These are phyloP conservation scores for Passer domesticus DNA, from an alignment of 2,113 vertebrate genomes.

Conservation along the genomic window DNA sequence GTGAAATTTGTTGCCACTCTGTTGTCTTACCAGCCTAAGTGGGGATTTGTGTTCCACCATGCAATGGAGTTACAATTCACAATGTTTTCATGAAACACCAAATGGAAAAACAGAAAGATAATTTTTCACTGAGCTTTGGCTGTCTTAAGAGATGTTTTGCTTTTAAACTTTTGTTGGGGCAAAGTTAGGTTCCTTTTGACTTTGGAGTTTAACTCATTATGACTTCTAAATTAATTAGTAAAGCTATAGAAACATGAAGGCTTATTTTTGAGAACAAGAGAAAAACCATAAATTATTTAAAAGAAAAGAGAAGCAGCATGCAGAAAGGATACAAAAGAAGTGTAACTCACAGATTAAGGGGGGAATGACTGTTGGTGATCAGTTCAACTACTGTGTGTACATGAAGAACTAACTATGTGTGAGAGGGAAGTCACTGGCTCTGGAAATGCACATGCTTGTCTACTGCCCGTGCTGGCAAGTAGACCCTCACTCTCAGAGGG, in stretches of 20 bases:
- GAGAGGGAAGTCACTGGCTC: neutral
- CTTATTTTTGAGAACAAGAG: neutral
- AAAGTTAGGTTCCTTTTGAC: neutral
- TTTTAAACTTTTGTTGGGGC: neutral
- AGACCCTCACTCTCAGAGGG: neutral
- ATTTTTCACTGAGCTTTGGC: neutral
- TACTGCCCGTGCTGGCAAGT: neutral
- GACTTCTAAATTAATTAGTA: neutral
- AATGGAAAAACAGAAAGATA: neutral
- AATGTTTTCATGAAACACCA: neutral
- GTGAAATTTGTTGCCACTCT: neutral
- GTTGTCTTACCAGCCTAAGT: neutral
- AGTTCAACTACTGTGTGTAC: accelerated
- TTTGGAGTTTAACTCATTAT: neutral
- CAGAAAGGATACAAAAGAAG: neutral
- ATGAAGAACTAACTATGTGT: neutral
- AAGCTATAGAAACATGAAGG: neutral
- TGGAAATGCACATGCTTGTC: neutral
- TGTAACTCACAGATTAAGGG: neutral
- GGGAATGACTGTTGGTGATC: neutral
- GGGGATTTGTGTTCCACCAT: neutral
- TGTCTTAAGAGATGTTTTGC: neutral
- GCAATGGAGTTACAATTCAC: neutral
- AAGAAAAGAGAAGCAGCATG: neutral
- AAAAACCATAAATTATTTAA: neutral